phyloP scores from a whole-genome alignment of 2,888 invertebrate genomes.

The Slavum lentiscoides region DNA sequence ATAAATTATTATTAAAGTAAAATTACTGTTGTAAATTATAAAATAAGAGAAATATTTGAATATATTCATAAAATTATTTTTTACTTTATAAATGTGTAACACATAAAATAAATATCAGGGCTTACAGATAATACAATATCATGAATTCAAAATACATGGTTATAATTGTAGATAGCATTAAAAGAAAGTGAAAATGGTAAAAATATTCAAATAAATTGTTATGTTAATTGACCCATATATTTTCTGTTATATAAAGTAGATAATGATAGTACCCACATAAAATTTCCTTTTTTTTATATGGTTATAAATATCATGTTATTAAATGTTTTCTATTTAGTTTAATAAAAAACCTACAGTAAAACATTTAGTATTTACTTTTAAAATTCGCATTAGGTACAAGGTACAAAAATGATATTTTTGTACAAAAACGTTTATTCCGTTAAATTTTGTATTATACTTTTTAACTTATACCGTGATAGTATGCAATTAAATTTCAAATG shows the following conservation, averaged over 20 bases:
- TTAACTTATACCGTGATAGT: slow-evolving; percentile 14
- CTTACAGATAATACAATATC: neutral
- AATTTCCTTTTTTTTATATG: neutral
- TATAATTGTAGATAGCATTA: neutral
- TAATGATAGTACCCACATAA: slow-evolving; percentile 9
- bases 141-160: neutral
- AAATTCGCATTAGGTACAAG: neutral
- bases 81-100: neutral
- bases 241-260: neutral
- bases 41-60: no score
- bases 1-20: neutral
- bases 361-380: neutral
- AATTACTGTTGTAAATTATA: no score
- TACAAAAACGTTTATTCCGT: neutral
- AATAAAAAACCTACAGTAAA: neutral
- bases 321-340: slow-evolving; percentile 28
- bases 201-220: slow-evolving; percentile 19
- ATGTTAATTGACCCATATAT: slow-evolving; percentile 39
- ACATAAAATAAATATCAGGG: neutral
- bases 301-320: neutral
- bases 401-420: slow-evolving; percentile 10
- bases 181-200: slow-evolving; percentile 9
- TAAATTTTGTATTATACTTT: slow-evolving; percentile 15
- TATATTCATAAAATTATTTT: neutral
- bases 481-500: slow-evolving; percentile 39